Percentiles rank a stretch among this genome's conserved stretches.
These are phyloP conservation scores for Molossus alvarezi DNA, from an alignment of 2,797 vertebrate genomes.

Conservation along the genomic window DNA sequence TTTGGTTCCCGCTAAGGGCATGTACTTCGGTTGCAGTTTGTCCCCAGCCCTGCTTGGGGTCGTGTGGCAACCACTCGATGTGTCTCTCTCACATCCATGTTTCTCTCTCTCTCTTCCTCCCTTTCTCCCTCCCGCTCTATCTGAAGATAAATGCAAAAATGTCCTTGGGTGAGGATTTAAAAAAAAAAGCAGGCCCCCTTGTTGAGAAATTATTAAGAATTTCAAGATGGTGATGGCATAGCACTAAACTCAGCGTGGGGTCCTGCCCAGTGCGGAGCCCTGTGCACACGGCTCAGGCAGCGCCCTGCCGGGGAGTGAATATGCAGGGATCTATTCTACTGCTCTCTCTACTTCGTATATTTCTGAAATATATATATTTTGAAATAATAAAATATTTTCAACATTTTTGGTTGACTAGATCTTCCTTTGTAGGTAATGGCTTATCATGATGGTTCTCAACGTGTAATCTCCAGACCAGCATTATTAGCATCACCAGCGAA, in stretches of 20 bases:
- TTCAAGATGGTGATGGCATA: neutral
- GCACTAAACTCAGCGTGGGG: neutral
- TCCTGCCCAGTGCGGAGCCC: neutral
- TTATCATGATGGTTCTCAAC: neutral
- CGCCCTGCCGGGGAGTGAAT: too few relatives aligned
- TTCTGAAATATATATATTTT: neutral
- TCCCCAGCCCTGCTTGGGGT: too few relatives aligned
- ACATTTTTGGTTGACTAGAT: neutral
- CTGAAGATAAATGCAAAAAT: too few relatives aligned
- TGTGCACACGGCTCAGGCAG: neutral
- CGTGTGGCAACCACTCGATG: too few relatives aligned
- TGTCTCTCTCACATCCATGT: too few relatives aligned
- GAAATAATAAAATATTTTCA: neutral
- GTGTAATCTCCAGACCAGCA: neutral
- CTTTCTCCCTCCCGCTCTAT: too few relatives aligned
- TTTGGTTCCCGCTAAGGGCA: too few relatives aligned
- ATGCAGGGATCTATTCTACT: neutral
- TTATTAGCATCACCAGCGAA: neutral
- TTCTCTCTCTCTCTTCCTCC: too few relatives aligned
- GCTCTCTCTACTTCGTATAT: neutral
- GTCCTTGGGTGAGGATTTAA: too few relatives aligned
- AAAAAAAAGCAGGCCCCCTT: neutral
- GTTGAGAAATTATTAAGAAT: neutral
- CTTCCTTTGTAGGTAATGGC: neutral
- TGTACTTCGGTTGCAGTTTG: too few relatives aligned